Base-by-base conservation (phyloP, 2,888 invertebrate species). In the Anoncus sp. region DNA sequence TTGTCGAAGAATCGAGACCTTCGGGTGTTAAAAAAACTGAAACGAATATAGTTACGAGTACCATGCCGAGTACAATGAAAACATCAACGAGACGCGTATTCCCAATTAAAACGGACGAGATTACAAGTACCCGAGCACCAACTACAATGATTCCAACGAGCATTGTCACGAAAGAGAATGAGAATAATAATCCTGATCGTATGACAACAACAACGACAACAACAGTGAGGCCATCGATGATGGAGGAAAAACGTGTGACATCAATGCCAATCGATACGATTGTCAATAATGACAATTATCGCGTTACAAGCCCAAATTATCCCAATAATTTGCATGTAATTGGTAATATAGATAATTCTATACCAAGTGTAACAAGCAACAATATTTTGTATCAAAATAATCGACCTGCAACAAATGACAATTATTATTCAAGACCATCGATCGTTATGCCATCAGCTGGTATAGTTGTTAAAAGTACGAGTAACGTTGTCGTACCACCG, bases 401-500 rank as follows among this genome's bases (percentile, higher is more conserved):
- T 31, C 70, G 81, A 18, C 73, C 62, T 74, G 55, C 59, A 77
- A 80, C 45, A 77, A 72, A 79, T 84, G 63, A 83, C 82, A 75
- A 77, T 20, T 76, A 69, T 47, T 82, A 79, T 38, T n/a, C 9
- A 1, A 38, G 78, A 51, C 55, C 71, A 4, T 27, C 65, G 67
- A 66, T 75, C 27, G 62, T 65, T 2, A 47, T 57, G 40, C 27
- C 78, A 1, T 38, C 74, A 9, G 75, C 67, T 14, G 77, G 73
- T 5, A 65, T 79, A 5, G 75, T 80, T 43, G 87, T 89, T 14
- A 93, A 94, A 6, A 94, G 93, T 82, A 93, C 94, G n/a, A 94
- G 94, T 81, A 94, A 94, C 76, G 93, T 94, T 31, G 93, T 94
- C 35, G 94, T 94, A 55, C 93, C 94, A 0, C 94, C 94, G 0